These are phyloP conservation scores for Laticauda colubrina DNA, from an alignment of 2,113 vertebrate species.

Conservation along the genomic window DNA sequence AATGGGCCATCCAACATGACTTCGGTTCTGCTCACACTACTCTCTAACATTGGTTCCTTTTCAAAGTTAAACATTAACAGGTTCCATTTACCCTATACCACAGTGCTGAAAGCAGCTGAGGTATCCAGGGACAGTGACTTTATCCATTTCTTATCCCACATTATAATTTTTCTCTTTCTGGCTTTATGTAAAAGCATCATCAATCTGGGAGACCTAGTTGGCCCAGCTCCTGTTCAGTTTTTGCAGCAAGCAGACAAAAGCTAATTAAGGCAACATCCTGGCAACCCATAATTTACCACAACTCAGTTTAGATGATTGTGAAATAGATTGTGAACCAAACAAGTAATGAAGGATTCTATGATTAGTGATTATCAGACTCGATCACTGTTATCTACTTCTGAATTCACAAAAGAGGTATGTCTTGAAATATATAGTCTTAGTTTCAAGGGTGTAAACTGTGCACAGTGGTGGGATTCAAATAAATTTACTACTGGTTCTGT, in stretches of 20 bases:
- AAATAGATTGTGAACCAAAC: not conserved
- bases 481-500: no score
- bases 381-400: not conserved
- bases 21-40: no score
- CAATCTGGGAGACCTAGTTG: constrained; percentile 2
- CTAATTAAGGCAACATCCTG: not conserved
- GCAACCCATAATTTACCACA: not conserved
- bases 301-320: not conserved
- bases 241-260: not conserved
- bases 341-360: not conserved
- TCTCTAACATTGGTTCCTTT: no score
- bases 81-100: no score
- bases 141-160: constrained; percentile 7
- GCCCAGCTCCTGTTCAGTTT: not conserved
- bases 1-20: no score
- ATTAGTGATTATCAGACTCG: not conserved
- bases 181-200: constrained; percentile 24
- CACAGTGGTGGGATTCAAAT: no score
- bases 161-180: not conserved
- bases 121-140: not conserved
- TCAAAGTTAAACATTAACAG: no score
- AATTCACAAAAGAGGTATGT: not conserved
- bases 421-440: not conserved
- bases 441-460: not conserved
- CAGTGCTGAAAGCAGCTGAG: constrained; percentile 15